Evolutionary conservation across 1,140 invertebrate genomes (phyloP), one percentile per base, ranked within the genome.

Genomic region (Zophobas morio): DNA sequence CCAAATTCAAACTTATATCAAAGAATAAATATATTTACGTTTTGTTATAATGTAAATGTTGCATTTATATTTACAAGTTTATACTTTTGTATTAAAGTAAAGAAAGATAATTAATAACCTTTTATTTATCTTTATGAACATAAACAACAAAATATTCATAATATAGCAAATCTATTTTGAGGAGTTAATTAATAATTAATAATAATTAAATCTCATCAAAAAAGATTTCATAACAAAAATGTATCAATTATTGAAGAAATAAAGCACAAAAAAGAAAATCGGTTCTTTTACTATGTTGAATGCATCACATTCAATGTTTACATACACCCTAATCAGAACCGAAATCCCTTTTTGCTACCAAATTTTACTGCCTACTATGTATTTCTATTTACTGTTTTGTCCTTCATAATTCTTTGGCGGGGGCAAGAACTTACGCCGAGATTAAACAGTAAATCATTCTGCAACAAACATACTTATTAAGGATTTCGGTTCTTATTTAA

Each of bases 371-470:
- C 40, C 5, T 51, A n/a, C 70, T 36, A 32, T 40, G 54, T 37
- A 73, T 35, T 20, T 20, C 20, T 20, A 20, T 20, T 20, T 20
- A 20, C 20, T 20, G 20, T 20, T 54, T 73, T 37, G 36, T 54
- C 56, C 54, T 56, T 40, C 54, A 54, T 6, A 51, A 72, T 73
- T 73, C 49, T 73, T 53, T 53, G 54, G 54, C 54, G 56, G 71
- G 35, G 39, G 49, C 49, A 56, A 73, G 49, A 37, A 73, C 54
- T 56, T 81, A 86, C 80, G 82, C 79, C 57, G 84, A 85, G 75
- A 86, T 86, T 81, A 86, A 85, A 76, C 81, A 82, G 81, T 86
- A 86, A 82, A 86, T 86, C 85, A 86, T 86, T 84, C 85, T 86
- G 85, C 75, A 86, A 86, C 82, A 84, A 81, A 85, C 73, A 84